Percentiles rank a stretch among this genome's conserved stretches.
Conservation (phyloP, 35 echinoderm and acorn worm genomes). For the Lytechinus pictus region DNA sequence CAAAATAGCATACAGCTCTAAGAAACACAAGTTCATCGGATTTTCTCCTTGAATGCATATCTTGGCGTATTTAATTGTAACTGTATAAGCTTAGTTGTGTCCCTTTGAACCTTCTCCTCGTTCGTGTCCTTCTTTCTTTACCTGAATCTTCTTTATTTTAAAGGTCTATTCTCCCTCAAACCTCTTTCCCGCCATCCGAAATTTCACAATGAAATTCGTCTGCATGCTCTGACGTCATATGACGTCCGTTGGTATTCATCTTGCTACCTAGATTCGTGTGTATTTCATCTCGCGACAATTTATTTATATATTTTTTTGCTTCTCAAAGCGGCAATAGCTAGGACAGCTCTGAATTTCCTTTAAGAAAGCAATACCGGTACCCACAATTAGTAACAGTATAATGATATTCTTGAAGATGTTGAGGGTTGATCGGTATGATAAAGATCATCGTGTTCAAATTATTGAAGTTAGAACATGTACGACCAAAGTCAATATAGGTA, state of each 20-base stretch:
- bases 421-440: background rate
- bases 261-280: background rate
- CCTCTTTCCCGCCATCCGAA: background rate
- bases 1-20: too few relatives aligned
- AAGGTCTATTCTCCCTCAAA: background rate
- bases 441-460: background rate
- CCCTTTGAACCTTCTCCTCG: background rate
- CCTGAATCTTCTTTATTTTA: background rate
- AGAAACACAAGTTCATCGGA: background rate
- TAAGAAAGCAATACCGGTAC: background rate
- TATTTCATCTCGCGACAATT: slow-evolving; percentile 10
- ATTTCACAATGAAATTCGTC: slow-evolving; percentile 25
- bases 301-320: background rate
- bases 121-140: background rate
- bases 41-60: background rate
- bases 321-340: background rate
- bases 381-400: background rate
- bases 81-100: background rate
- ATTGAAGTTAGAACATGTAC: background rate
- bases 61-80: background rate
- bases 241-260: slow-evolving; percentile 35
- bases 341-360: background rate
- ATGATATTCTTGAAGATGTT: background rate
- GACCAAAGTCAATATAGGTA: too few relatives aligned
- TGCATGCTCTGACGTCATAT: slow-evolving; percentile 27